Evolutionary conservation across 2,797 vertebrate genomes (phyloP), one percentile per base, ranked within the genome.

Genomic region (Limosa lapponica): DNA sequence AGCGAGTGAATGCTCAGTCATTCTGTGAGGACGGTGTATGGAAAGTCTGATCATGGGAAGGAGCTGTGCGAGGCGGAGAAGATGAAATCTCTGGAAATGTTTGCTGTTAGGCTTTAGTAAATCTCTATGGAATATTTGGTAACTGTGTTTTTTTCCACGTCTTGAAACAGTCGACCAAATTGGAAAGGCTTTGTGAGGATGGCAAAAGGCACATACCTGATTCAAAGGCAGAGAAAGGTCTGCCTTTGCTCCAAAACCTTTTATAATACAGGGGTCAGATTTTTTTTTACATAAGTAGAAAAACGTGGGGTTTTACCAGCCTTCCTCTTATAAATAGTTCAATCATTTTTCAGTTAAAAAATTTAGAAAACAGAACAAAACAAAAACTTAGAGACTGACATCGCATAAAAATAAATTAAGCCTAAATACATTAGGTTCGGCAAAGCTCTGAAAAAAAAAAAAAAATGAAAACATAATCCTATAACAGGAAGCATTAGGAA

Each of bases 81-180:
- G 87, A 95, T 78, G 89, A 96, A 96, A 92, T 94, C 89, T 96
- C 82, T 80, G 95, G 95, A 96, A 96, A 97, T 78, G 87, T 82
- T 96, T 95, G 92, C 95, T 94, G 84, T 74, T 61, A 85, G 84
- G 71, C 75, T 95, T 96, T 87, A 96, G 74, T 46, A 97, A 96
- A 94, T 86, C 95, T 94, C 95, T 71, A 10, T 17, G 93, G 93
- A 93, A 87, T 85, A 95, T 94, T 97, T 89, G 77, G 88, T 90
- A 94, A 94, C 77, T 4, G 44, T 86, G 72, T 0, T 85, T 93
- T 93, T 95, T 96, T 95, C 96, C 93, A 89, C 0, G 14, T 66
- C 88, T 92, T 84, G 51, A 90, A 96, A 89, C 37, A 64, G 87
- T 77, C 1, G 0, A 92, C 69, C 57, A 57, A 80, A 85, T 59